phyloP scores from a whole-genome alignment of 2,888 invertebrate genomes.

The Gerris lacustris region DNA sequence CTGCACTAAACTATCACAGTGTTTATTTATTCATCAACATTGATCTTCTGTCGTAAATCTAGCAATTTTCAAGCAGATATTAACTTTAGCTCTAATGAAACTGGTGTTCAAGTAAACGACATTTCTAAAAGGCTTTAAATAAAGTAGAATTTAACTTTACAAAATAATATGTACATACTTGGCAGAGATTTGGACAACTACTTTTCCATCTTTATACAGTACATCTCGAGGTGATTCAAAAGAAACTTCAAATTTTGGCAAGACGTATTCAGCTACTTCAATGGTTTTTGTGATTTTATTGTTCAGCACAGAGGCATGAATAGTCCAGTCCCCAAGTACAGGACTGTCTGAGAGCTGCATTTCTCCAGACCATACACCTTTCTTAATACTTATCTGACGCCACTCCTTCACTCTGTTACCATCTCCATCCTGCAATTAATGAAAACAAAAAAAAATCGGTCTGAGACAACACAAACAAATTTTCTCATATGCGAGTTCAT shows the following conservation, averaged over 20 bases:
- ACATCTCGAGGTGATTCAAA: slow-evolving; percentile 71
- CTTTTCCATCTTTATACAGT: slow-evolving; percentile 64
- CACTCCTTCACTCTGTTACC: slow-evolving; percentile 74
- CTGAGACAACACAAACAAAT: too few relatives aligned
- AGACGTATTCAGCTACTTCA: slow-evolving; percentile 78
- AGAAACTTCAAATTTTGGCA: slow-evolving; percentile 85
- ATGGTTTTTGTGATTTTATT: slow-evolving; percentile 57
- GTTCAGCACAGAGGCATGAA: slow-evolving; percentile 52
- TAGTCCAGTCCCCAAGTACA: slow-evolving; percentile 77
- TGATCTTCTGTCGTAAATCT: too few relatives aligned
- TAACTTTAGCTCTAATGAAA: too few relatives aligned
- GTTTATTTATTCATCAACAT: too few relatives aligned
- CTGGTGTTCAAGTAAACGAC: too few relatives aligned
- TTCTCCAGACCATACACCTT: slow-evolving; percentile 65
- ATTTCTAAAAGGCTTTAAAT: too few relatives aligned
- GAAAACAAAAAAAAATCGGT: too few relatives aligned
- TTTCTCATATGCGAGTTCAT: too few relatives aligned
- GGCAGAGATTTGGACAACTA: slow-evolving; percentile 66
- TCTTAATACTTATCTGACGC: slow-evolving; percentile 50
- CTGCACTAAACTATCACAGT: too few relatives aligned
- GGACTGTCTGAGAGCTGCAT: slow-evolving; percentile 67
- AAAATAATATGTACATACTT: slow-evolving; percentile 46
- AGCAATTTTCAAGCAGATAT: too few relatives aligned
- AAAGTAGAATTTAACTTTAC: neutral
- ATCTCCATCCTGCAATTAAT: slow-evolving; percentile 49